Evolutionary conservation across 2,888 invertebrate genomes (phyloP).

Genomic region (Exocentrus adspersus): DNA sequence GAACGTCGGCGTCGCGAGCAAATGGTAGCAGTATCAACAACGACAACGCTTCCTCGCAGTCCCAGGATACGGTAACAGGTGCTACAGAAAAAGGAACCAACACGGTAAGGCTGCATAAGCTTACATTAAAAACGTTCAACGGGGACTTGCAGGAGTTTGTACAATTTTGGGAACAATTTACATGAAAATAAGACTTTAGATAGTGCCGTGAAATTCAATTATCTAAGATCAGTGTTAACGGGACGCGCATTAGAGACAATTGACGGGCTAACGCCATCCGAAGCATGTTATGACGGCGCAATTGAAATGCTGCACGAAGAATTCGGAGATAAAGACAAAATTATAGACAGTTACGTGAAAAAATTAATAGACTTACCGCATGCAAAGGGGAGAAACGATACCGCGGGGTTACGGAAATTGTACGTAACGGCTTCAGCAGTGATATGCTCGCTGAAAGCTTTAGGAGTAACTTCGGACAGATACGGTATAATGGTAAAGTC

Average conservation of each 20-base stretch:
- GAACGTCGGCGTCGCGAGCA: not conserved
- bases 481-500: too few relatives aligned
- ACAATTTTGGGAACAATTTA: too few relatives aligned
- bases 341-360: not conserved
- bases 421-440: not conserved
- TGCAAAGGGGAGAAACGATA: not conserved
- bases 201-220: too few relatives aligned
- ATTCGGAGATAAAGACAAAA: not conserved
- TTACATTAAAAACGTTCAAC: too few relatives aligned
- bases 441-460: not conserved
- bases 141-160: too few relatives aligned
- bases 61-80: not conserved
- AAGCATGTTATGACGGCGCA: not conserved
- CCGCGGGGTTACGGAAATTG: not conserved
- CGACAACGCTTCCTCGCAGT: not conserved
- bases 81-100: too few relatives aligned
- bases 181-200: too few relatives aligned
- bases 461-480: not conserved
- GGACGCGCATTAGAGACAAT: not conserved
- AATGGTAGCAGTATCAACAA: not conserved
- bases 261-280: not conserved
- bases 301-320: not conserved
- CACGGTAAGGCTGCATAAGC: too few relatives aligned
- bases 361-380: not conserved
- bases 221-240: too few relatives aligned